phyloP scores from a whole-genome alignment of 2,113 vertebrate species.

The Varanus salvator region DNA sequence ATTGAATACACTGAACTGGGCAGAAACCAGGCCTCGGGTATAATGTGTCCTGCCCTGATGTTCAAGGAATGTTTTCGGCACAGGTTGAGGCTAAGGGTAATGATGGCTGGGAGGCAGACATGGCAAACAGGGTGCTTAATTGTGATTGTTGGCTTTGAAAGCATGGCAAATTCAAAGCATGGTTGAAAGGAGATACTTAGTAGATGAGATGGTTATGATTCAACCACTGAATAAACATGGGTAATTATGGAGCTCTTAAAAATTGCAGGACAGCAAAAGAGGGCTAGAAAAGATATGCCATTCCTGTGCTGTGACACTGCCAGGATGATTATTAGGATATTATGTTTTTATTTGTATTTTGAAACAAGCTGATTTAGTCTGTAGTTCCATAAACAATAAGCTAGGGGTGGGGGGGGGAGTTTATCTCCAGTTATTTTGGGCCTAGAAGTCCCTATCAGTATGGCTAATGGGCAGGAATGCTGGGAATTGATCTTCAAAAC shows the following conservation, averaged over 20 bases:
- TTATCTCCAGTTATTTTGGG: too few species aligned
- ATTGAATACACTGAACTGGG: background rate
- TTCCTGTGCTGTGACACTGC: background rate
- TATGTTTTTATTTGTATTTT: too few species aligned
- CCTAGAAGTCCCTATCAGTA: too few species aligned
- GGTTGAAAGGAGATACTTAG: background rate
- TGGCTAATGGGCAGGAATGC: too few species aligned
- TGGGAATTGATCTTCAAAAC: too few species aligned
- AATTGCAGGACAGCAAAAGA: background rate
- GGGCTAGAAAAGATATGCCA: background rate
- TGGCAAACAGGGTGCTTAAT: background rate
- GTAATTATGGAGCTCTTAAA: background rate
- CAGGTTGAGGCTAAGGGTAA: background rate
- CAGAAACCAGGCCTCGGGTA: background rate
- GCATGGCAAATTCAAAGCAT: background rate
- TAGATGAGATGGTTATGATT: background rate
- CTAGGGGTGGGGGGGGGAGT: too few species aligned
- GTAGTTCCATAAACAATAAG: too few species aligned
- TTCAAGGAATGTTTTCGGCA: background rate
- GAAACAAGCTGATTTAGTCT: too few species aligned
- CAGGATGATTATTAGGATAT: background rate
- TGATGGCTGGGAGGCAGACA: background rate
- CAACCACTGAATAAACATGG: background rate
- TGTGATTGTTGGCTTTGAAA: background rate
- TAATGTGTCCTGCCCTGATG: background rate